These are phyloP conservation scores for Anticlea derivata DNA, from an alignment of 2,888 invertebrate species.

Conservation along the genomic window DNA sequence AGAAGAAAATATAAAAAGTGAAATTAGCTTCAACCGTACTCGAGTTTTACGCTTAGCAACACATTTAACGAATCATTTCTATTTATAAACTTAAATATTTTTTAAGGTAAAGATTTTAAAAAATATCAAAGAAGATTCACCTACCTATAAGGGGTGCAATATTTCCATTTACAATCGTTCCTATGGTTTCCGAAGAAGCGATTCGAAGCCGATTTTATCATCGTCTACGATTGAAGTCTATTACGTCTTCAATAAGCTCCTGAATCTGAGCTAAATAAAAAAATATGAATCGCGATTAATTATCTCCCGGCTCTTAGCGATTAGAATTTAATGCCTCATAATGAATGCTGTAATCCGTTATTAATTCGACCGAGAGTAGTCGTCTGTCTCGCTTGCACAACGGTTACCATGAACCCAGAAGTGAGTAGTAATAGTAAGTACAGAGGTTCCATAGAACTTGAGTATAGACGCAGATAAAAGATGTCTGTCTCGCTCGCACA, in stretches of 20 bases:
- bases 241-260: neutral
- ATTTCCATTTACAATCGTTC: too few relatives aligned
- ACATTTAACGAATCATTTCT: too few relatives aligned
- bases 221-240: neutral
- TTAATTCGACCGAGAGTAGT: slow-evolving; percentile 6
- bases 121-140: too few relatives aligned
- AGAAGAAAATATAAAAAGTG: too few relatives aligned
- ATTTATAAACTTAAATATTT: too few relatives aligned
- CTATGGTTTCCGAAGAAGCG: too few relatives aligned
- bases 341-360: slow-evolving; percentile 16
- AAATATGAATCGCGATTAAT: slow-evolving; percentile 12
- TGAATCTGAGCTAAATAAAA: slow-evolving; percentile 2
- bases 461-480: neutral
- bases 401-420: neutral
- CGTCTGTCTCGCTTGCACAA: slow-evolving; percentile 3
- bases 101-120: too few relatives aligned
- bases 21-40: too few relatives aligned
- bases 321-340: slow-evolving; percentile 16
- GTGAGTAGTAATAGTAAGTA: too few relatives aligned
- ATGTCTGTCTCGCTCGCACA: slow-evolving; percentile 2
- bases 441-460: too few relatives aligned
- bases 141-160: too few relatives aligned
- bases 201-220: neutral
- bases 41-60: too few relatives aligned
- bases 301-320: slow-evolving; percentile 6